These are phyloP conservation scores for Barypeithes pellucidus DNA, from an alignment of 2,888 invertebrate species.

Conservation along the genomic window DNA sequence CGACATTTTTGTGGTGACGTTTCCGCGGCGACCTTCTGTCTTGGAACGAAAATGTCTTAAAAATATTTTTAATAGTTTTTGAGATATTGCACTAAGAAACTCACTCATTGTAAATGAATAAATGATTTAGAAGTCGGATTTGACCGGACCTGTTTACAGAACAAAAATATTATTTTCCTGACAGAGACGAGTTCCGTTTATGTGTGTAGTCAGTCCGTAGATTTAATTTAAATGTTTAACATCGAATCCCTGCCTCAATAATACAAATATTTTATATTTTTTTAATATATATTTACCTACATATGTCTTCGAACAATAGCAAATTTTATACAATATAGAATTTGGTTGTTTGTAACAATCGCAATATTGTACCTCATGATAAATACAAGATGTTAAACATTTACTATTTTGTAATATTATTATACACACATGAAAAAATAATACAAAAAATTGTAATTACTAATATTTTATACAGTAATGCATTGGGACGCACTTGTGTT, in stretches of 20 bases:
- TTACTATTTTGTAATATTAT: constrained; percentile 61
- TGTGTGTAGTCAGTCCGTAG: constrained; percentile 52
- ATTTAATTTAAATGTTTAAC: constrained; percentile 67
- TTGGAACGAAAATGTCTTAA: no score
- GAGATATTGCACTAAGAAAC: no score
- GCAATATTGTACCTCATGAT: constrained; percentile 55
- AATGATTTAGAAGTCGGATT: no score
- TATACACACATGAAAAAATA: constrained; percentile 41
- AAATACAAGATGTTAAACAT: constrained; percentile 66
- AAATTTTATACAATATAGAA: constrained; percentile 43
- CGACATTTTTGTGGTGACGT: no score
- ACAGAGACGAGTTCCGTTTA: constrained; percentile 2
- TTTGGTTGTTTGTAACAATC: constrained; percentile 65
- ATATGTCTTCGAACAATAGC: constrained; percentile 44
- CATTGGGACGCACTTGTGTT: constrained; percentile 56
- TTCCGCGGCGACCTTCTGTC: no score
- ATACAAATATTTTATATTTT: constrained; percentile 66
- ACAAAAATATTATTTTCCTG: constrained; percentile 27
- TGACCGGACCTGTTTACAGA: no score
- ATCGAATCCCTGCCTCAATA: constrained; percentile 65
- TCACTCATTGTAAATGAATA: no score
- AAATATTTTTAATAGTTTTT: no score
- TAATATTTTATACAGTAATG: constrained; percentile 47
- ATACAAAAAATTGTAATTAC: constrained; percentile 33
- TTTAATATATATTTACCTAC: constrained; percentile 56